These are phyloP conservation scores for Lophotriccus pileatus DNA, from an alignment of 2,797 vertebrate genomes.

Conservation along the genomic window DNA sequence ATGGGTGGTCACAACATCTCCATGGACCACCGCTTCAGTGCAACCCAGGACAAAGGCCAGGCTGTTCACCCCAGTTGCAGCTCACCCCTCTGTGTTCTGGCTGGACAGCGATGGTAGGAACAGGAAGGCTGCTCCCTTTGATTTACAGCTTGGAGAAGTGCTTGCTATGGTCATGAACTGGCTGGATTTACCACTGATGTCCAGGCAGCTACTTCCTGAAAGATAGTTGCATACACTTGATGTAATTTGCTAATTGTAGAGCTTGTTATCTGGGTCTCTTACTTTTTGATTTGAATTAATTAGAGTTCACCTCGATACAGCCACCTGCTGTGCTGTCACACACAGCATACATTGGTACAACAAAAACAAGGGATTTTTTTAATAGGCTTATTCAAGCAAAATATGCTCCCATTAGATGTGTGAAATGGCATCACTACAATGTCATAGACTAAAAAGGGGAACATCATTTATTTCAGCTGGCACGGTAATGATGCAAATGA, in stretches of 20 bases:
- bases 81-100: constrained; percentile 8
- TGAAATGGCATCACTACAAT: constrained; percentile 15
- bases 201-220: constrained; percentile 57
- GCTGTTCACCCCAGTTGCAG: background rate
- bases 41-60: background rate
- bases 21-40: background rate
- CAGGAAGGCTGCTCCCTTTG: constrained; percentile 46
- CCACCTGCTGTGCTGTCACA: constrained; percentile 62
- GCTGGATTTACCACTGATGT: constrained; percentile 21
- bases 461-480: constrained; percentile 12
- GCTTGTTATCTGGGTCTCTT: constrained; percentile 68
- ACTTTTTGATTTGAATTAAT: constrained; percentile 76
- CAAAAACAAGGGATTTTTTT: constrained; percentile 29
- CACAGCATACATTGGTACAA: constrained; percentile 5
- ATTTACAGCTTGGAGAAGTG: background rate
- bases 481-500: constrained; percentile 10
- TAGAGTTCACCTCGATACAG: constrained; percentile 68
- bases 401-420: constrained; percentile 21
- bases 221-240: constrained; percentile 43
- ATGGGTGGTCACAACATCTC: background rate
- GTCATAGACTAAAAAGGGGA: background rate
- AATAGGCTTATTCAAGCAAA: constrained; percentile 48
- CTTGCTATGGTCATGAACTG: constrained; percentile 51
- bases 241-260: constrained; percentile 76
- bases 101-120: background rate